These are phyloP conservation scores for Mixornis gularis DNA, from an alignment of 2,113 vertebrate genomes.

Conservation along the genomic window DNA sequence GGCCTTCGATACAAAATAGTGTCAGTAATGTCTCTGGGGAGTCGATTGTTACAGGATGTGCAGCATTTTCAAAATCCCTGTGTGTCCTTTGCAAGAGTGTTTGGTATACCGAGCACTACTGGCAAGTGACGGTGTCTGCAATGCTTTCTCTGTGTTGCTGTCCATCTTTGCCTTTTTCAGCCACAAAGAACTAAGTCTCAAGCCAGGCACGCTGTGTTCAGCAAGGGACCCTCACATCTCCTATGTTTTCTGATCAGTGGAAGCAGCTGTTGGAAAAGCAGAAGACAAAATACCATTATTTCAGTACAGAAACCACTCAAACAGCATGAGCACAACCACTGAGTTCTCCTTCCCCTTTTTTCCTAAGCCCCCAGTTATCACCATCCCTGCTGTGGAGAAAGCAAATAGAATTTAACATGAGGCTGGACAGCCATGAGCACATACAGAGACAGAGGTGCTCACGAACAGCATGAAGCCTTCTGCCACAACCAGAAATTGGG, in stretches of 20 bases:
- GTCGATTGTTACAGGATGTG: slow-evolving; percentile 70
- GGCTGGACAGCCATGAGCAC: not conserved
- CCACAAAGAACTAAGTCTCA: slow-evolving; percentile 55
- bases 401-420: not conserved
- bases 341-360: not conserved
- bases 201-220: slow-evolving; percentile 55
- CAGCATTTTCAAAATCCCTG: slow-evolving; percentile 78
- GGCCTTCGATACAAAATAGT: slow-evolving; percentile 70
- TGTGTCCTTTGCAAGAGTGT: slow-evolving; percentile 64
- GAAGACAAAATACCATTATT: slow-evolving; percentile 11
- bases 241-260: slow-evolving; percentile 65
- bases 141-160: not conserved
- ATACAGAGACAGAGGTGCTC: not conserved
- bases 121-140: slow-evolving; percentile 23
- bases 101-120: slow-evolving; percentile 61
- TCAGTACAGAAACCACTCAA: not conserved
- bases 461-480: not conserved
- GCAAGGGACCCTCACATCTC: slow-evolving; percentile 60
- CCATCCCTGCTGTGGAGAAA: not conserved
- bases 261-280: slow-evolving; percentile 67
- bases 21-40: slow-evolving; percentile 59
- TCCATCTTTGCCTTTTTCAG: slow-evolving; percentile 44
- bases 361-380: not conserved
- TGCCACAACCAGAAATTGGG: not conserved
- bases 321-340: not conserved